phyloP scores from a whole-genome alignment of 2,888 invertebrate genomes.

The Amblyteles armatorius region DNA sequence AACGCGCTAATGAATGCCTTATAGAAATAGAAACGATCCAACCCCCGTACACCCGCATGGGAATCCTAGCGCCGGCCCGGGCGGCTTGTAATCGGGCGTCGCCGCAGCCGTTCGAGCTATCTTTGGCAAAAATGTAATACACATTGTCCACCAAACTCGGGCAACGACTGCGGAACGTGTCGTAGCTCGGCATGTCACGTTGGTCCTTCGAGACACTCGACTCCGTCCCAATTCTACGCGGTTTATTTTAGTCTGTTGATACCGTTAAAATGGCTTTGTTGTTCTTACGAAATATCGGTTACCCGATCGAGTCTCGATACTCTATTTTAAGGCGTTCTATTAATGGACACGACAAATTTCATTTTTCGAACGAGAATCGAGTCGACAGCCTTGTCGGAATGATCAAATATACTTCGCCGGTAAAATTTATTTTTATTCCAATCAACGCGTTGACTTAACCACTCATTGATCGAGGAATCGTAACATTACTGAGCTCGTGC shows the following conservation, averaged over 20 bases:
- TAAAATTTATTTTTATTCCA: too few species aligned
- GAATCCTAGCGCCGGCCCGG: background rate
- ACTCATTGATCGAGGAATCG: too few species aligned
- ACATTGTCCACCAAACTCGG: background rate
- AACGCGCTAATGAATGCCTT: slow-evolving; percentile 17
- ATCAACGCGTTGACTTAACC: too few species aligned
- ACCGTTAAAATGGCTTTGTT: too few species aligned
- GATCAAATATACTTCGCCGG: too few species aligned
- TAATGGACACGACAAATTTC: too few species aligned
- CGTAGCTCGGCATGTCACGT: background rate
- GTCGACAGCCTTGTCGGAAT: too few species aligned
- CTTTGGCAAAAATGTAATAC: background rate
- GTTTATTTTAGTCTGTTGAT: background rate
- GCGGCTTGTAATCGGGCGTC: background rate
- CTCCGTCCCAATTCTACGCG: background rate
- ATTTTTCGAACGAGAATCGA: too few species aligned
- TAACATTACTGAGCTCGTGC: too few species aligned
- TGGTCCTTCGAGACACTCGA: background rate
- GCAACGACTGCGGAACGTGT: background rate
- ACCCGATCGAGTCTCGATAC: too few species aligned
- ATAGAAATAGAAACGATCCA: slow-evolving; percentile 48
- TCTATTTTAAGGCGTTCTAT: too few species aligned
- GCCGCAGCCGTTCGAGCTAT: background rate
- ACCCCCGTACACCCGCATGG: background rate
- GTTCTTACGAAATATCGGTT: too few species aligned